These are phyloP conservation scores for Bombus picipes DNA, from an alignment of 1,140 invertebrate genomes.

Conservation along the genomic window DNA sequence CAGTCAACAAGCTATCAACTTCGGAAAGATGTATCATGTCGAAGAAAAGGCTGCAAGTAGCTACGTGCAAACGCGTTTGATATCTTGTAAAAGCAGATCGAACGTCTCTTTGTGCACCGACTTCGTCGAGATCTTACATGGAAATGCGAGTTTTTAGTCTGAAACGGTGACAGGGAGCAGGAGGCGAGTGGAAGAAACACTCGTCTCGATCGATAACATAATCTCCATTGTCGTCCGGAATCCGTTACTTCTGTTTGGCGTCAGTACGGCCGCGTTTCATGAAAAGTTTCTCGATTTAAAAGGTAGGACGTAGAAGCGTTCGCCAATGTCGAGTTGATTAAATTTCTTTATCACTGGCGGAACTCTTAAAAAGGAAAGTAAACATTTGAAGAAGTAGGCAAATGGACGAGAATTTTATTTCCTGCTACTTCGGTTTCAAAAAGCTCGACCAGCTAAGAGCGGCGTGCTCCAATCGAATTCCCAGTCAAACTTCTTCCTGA, in stretches of 20 bases:
- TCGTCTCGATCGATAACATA: slow-evolving; percentile 27
- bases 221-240: slow-evolving; percentile 3
- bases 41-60: not conserved
- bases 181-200: not conserved
- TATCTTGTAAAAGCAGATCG: slow-evolving; percentile 14
- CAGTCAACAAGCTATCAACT: not conserved
- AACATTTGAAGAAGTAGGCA: not conserved
- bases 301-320: too few species aligned
- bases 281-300: not conserved
- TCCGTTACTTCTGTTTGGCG: slow-evolving; percentile 33
- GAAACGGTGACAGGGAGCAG: too few species aligned
- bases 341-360: slow-evolving; percentile 18
- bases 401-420: slow-evolving; percentile 24
- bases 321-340: slow-evolving; percentile 28
- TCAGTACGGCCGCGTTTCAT: not conserved
- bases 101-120: not conserved
- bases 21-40: not conserved
- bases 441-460: too few species aligned
- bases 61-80: not conserved
- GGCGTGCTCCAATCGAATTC: not conserved
- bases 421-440: not conserved
- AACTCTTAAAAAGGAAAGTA: not conserved
- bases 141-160: not conserved
- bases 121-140: not conserved
- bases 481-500: not conserved